Base-by-base conservation (phyloP, 2,888 invertebrate genomes). In the Melipona bicolor region DNA sequence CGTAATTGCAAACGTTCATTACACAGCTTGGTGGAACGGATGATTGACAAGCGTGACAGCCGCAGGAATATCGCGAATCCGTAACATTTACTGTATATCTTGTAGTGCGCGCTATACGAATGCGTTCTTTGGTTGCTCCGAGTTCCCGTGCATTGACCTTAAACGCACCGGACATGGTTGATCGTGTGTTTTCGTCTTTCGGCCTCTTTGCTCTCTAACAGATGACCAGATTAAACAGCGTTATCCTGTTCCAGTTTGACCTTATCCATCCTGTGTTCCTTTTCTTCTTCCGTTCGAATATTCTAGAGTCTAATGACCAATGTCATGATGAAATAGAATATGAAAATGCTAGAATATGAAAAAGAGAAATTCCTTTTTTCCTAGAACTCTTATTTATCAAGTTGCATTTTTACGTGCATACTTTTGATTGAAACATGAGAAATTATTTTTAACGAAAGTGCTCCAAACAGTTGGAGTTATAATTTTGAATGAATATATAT, bases 71-170 rank as follows among this genome's bases (percentile, higher is more conserved):
- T 62, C 79, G 87, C 69, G 77, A 73, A 70, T 81, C 71, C 54
- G 43, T 70, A 73, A 71, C 79, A 73, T 68, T 83, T 73, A 81
- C 73, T 74, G 71, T 77, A 70, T 74, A 77, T 75, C 77, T 79
- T 79, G 19, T n/a, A 52, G 79, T 71, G 67, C 49, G 74, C 54
- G 76, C 70, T 52, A 74, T 72, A 71, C 71, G 43, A 75, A 71
- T 62, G 62, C 65, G 71, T 67, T 70, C 56, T 24, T 56, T 73
- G 73, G 77, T 83, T 54, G 56, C 70, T 59, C 69, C 73, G 70
- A 27, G 64, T 69, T 61, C 52, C 78, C 72, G 83, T 88, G 24
- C 90, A 36, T 89, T 89, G 89, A 88, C 89, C 89, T 90, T 89
- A 86, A 86, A 88, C 81, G 80, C 84, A 78, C 78, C 87, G 81